Conservation (phyloP, 2,888 invertebrate genomes). For the Sialis fuliginosa region DNA sequence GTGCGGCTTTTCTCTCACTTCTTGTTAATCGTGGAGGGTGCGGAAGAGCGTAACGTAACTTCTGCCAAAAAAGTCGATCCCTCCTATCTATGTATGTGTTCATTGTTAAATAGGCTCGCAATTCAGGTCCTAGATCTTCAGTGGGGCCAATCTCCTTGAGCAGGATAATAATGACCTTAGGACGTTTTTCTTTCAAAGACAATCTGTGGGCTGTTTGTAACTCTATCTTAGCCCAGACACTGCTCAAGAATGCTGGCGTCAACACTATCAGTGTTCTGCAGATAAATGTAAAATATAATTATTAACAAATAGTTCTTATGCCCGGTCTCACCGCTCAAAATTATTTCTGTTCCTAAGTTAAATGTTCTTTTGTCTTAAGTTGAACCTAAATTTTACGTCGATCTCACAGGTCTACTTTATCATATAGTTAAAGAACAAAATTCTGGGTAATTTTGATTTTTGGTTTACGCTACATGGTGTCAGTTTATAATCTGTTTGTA, state of each 20-base stretch:
- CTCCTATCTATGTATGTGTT: constrained; percentile 72
- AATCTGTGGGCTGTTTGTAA: constrained; percentile 56
- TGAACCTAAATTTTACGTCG: too few species aligned
- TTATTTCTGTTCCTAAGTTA: too few species aligned
- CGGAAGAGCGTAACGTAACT: constrained; percentile 54
- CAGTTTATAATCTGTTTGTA: too few species aligned
- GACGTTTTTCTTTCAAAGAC: constrained; percentile 47
- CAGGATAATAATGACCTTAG: constrained; percentile 52
- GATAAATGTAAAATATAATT: too few species aligned
- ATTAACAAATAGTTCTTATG: too few species aligned
- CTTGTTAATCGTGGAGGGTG: constrained; percentile 25
- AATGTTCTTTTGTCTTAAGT: too few species aligned
- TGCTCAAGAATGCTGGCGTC: constrained; percentile 52
- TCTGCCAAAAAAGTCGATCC: constrained; percentile 70
- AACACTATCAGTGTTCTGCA: constrained; percentile 46
- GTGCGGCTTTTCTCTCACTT: not conserved
- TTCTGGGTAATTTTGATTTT: too few species aligned
- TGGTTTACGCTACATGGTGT: too few species aligned
- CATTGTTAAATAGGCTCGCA: constrained; percentile 50
- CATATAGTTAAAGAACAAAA: too few species aligned
- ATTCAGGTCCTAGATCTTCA: constrained; percentile 42
- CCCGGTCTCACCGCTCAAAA: too few species aligned
- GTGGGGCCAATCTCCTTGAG: constrained; percentile 47
- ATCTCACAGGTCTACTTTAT: too few species aligned
- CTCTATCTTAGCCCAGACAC: constrained; percentile 59